Conservation (phyloP, 2,113 vertebrate genomes). For the Myrmecophaga tridactyla region DNA sequence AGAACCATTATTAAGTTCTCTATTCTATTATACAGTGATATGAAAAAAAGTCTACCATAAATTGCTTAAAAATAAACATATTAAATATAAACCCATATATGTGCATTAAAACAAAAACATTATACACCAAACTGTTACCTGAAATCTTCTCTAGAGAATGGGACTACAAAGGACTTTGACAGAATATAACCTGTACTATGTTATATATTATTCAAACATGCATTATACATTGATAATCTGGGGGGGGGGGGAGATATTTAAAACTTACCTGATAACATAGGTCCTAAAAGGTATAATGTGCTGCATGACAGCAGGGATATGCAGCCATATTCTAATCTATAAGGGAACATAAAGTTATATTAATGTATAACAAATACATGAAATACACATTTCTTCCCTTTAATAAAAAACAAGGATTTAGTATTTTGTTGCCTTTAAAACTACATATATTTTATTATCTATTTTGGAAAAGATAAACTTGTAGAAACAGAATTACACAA, state of each 20-base stretch:
- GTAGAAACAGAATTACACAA: not conserved
- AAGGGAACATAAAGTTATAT: constrained; percentile 74
- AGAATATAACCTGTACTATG: not conserved
- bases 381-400: not conserved
- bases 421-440: not conserved
- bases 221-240: not conserved
- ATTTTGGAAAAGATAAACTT: constrained; percentile 12
- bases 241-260: not conserved
- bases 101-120: constrained; percentile 17
- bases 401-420: not conserved
- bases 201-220: not conserved
- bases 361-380: not conserved
- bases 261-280: constrained; percentile 95
- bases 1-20: not conserved
- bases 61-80: not conserved
- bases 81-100: constrained; percentile 5
- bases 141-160: not conserved
- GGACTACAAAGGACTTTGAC: not conserved
- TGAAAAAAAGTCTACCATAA: not conserved
- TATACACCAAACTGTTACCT: not conserved
- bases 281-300: constrained; percentile 99
- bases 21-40: not conserved
- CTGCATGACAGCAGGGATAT: constrained; percentile 99
- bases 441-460: not conserved
- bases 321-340: constrained; percentile 99